Conservation (phyloP, 2,113 vertebrate species). For the Nesoenas mayeri region DNA sequence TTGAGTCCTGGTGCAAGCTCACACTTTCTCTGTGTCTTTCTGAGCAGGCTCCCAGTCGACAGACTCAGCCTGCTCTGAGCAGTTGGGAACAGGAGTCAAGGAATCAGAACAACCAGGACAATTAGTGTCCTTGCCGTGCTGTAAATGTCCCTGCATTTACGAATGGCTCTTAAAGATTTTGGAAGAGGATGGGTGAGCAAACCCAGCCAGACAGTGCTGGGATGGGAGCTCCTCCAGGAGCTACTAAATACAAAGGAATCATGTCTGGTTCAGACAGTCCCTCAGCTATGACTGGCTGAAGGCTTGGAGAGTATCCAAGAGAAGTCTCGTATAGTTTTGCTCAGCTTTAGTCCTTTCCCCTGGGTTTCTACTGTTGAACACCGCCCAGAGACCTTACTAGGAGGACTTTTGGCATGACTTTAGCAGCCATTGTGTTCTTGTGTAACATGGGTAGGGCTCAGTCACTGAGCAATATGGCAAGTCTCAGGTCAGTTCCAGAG, state of each 20-base stretch:
- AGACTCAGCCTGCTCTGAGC: background rate
- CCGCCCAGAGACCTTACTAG: background rate
- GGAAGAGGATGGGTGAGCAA: background rate
- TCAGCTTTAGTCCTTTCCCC: background rate
- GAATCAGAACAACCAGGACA: background rate
- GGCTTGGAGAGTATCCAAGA: background rate
- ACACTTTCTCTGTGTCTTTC: background rate
- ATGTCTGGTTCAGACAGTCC: background rate
- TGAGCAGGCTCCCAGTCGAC: background rate
- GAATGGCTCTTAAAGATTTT: background rate
- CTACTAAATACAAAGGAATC: background rate
- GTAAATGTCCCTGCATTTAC: background rate
- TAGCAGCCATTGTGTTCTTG: background rate
- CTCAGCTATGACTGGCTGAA: background rate
- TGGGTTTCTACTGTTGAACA: background rate
- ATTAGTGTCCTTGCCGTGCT: background rate
- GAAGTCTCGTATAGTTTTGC: background rate
- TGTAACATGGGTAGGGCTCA: accelerated
- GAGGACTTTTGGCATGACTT: background rate
- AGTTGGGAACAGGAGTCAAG: background rate
- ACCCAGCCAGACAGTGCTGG: background rate
- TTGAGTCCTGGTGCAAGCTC: background rate
- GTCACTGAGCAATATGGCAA: background rate
- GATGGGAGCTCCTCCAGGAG: background rate
- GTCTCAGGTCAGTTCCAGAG: background rate